Evolutionary conservation across 2,888 invertebrate genomes (phyloP).

Genomic region (Eupsilia transversa): DNA sequence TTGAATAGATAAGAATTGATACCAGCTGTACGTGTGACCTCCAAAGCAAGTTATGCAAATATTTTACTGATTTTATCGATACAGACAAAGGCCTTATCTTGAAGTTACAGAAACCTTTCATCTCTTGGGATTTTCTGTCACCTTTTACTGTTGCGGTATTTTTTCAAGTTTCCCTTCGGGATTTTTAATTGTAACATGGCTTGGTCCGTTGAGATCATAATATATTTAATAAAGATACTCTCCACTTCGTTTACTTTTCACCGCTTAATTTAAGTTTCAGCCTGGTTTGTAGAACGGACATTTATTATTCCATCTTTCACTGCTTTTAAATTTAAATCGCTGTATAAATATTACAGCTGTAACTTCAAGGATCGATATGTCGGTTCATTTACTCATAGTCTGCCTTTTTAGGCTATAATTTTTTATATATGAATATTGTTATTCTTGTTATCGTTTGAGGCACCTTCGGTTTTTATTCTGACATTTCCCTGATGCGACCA

Average conservation of each 20-base stretch:
- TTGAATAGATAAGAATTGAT: slow-evolving; percentile 36
- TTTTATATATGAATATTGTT: neutral
- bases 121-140: neutral
- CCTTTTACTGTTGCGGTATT: neutral
- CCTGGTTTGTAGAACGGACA: slow-evolving; percentile 22
- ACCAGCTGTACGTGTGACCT: slow-evolving; percentile 25
- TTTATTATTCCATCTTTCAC: slow-evolving; percentile 45
- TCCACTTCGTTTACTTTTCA: slow-evolving; percentile 29
- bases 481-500: slow-evolving; percentile 18
- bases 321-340: slow-evolving; percentile 33
- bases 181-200: neutral
- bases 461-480: slow-evolving; percentile 1
- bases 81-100: slow-evolving; percentile 4
- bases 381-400: slow-evolving; percentile 19
- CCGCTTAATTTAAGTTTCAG: slow-evolving; percentile 23
- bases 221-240: neutral
- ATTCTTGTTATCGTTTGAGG: slow-evolving; percentile 11
- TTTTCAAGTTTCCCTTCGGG: neutral
- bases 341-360: slow-evolving; percentile 22
- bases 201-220: neutral
- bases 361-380: slow-evolving; percentile 16
- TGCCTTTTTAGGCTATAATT: slow-evolving; percentile 12
- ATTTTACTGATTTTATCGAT: slow-evolving; percentile 19
- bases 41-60: slow-evolving; percentile 36
- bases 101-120: slow-evolving; percentile 15